Conservation (phyloP, 2,888 invertebrate species). For the Ormyrus thymus region DNA sequence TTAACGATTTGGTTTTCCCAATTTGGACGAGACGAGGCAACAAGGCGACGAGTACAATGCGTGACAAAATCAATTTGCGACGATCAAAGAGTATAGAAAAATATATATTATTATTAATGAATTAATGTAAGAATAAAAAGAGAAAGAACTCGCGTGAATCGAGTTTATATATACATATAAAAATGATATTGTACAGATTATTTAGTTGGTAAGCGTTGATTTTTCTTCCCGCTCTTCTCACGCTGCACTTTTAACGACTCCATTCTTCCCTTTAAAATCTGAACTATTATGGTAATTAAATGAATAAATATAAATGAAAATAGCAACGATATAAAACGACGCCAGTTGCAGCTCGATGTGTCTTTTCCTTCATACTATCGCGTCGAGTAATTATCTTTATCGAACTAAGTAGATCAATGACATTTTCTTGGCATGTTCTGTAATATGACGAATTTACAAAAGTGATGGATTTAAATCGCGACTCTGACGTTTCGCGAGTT, state of each 20-base stretch:
- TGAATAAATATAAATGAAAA: constrained; percentile 18
- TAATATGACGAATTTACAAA: constrained; percentile 25
- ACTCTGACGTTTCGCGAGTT: constrained; percentile 17
- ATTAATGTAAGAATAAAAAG: constrained; percentile 33
- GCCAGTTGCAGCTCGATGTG: constrained; percentile 33
- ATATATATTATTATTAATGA: constrained; percentile 9
- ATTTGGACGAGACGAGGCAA: constrained; percentile 43
- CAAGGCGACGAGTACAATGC: constrained; percentile 34
- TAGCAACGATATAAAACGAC: constrained; percentile 15
- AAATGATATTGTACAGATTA: constrained; percentile 39
- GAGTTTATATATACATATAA: constrained; percentile 12
- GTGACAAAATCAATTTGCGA: constrained; percentile 40
- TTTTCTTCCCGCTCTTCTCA: constrained; percentile 40
- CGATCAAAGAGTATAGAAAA: constrained; percentile 39
- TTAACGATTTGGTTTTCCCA: constrained; percentile 27
- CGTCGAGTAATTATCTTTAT: background rate
- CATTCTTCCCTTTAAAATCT: constrained; percentile 28
- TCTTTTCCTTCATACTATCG: constrained; percentile 19
- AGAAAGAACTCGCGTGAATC: constrained; percentile 17
- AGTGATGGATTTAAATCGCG: constrained; percentile 7
- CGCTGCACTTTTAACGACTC: constrained; percentile 25
- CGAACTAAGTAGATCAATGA: no score
- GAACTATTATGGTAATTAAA: constrained; percentile 15
- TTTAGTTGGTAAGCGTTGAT: constrained; percentile 47
- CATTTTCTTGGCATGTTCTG: constrained; percentile 4